phyloP scores from a whole-genome alignment of 2,113 vertebrate species.

The Notarius quadriscutis region DNA sequence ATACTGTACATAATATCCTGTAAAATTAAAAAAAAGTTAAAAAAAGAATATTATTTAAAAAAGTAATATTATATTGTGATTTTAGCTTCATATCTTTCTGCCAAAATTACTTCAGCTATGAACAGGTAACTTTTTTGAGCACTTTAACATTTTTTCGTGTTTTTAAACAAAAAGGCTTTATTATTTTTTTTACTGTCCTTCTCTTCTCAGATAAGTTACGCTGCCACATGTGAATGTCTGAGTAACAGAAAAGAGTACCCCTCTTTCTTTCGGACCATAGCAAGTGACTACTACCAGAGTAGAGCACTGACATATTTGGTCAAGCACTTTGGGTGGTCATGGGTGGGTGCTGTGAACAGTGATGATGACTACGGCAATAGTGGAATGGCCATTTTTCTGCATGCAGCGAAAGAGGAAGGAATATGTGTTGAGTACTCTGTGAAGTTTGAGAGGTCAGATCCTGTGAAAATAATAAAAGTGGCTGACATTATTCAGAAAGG shows the following conservation, averaged over 20 bases:
- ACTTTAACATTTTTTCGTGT: no score
- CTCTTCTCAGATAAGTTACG: slow-evolving; percentile 68
- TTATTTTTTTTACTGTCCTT: neutral
- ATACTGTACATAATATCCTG: no score
- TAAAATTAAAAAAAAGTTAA: no score
- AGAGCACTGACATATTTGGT: slow-evolving; percentile 67
- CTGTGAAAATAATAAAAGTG: slow-evolving; percentile 65
- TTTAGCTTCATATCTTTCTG: no score
- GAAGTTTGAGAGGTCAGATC: slow-evolving; percentile 66
- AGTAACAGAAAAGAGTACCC: slow-evolving; percentile 67
- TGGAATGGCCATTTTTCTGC: slow-evolving; percentile 71
- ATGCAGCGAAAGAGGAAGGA: slow-evolving; percentile 64
- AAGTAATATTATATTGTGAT: no score
- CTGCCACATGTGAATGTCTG: slow-evolving; percentile 73
- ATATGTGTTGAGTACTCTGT: slow-evolving; percentile 72
- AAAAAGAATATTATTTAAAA: no score
- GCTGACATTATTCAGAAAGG: slow-evolving; percentile 66
- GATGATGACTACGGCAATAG: slow-evolving; percentile 75
- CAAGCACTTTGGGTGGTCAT: slow-evolving; percentile 74
- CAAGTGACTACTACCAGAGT: slow-evolving; percentile 71
- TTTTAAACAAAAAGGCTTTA: no score
- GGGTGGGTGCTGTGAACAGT: slow-evolving; percentile 74
- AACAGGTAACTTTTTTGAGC: no score
- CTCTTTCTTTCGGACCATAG: slow-evolving; percentile 72
- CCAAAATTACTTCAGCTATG: no score